Percentiles rank a stretch among this genome's conserved stretches.
phyloP scores from a whole-genome alignment of 2,113 vertebrate species.

The Danio rerio region DNA sequence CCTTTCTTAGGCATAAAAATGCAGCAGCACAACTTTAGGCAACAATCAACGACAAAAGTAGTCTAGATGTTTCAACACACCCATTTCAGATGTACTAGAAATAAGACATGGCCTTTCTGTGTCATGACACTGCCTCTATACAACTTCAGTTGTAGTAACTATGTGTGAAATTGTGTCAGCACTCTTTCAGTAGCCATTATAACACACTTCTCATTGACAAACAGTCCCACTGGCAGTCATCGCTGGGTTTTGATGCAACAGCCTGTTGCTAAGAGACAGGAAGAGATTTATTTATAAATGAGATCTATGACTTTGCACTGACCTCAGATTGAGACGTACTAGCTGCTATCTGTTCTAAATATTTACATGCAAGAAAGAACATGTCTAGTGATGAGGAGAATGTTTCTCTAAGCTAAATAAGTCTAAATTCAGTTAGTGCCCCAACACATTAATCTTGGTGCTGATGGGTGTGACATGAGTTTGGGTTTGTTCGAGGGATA shows the following conservation, averaged over 20 bases:
- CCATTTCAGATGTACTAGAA: background rate
- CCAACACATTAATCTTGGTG: background rate
- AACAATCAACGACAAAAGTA: background rate
- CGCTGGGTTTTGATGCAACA: background rate
- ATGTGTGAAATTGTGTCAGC: background rate
- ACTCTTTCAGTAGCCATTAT: background rate
- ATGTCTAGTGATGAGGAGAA: background rate
- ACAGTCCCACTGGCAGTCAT: background rate
- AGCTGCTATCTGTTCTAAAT: slow-evolving; percentile 11
- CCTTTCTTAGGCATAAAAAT: slow-evolving; percentile 10
- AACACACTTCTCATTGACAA: background rate
- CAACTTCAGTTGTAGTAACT: background rate
- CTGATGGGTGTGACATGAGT: background rate
- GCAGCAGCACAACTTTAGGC: background rate
- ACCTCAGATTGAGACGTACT: background rate
- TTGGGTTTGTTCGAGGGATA: background rate
- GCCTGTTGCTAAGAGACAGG: slow-evolving; percentile 43
- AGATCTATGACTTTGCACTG: slow-evolving; percentile 6
- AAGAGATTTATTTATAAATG: slow-evolving; percentile 32
- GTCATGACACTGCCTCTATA: background rate
- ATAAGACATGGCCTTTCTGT: background rate
- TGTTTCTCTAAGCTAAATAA: background rate
- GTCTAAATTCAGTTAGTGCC: background rate
- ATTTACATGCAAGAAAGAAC: slow-evolving; percentile 20
- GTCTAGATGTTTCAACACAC: background rate